Percentiles rank a stretch among this genome's conserved stretches.
Conservation (phyloP, 2,113 vertebrate genomes). For the Natator depressus region DNA sequence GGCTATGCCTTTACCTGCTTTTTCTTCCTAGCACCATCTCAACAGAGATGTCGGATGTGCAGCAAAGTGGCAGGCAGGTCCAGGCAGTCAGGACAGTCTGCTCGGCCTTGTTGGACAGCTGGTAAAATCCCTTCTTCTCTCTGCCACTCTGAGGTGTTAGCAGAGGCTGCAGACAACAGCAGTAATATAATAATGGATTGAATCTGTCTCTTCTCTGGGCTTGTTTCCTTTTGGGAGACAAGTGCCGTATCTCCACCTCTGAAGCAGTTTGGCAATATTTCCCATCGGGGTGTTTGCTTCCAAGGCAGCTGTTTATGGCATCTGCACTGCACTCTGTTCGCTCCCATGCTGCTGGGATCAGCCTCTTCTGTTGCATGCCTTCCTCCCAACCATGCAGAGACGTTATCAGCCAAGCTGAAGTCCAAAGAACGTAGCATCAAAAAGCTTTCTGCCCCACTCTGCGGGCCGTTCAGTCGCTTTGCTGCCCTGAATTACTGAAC, state of each 20-base stretch:
- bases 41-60: not conserved
- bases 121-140: not conserved
- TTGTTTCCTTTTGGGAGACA: not conserved
- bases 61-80: fast-evolving
- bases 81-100: not conserved
- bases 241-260: not conserved
- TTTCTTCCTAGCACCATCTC: not conserved
- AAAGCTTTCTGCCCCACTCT: not conserved
- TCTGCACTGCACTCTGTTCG: not conserved
- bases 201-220: not conserved
- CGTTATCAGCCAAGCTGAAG: not conserved
- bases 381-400: not conserved
- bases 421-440: not conserved
- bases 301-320: not conserved
- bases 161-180: not conserved
- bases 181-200: not conserved
- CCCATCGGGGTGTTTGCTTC: not conserved
- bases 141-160: fast-evolving
- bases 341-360: not conserved
- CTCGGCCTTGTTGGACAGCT: not conserved
- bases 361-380: fast-evolving
- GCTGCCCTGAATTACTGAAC: not conserved
- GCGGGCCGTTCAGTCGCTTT: fast-evolving
- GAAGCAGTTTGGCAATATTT: not conserved
- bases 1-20: not conserved